Evolutionary conservation across 2,113 vertebrate genomes (phyloP).

Genomic region (Tetraodon nigroviridis): DNA sequence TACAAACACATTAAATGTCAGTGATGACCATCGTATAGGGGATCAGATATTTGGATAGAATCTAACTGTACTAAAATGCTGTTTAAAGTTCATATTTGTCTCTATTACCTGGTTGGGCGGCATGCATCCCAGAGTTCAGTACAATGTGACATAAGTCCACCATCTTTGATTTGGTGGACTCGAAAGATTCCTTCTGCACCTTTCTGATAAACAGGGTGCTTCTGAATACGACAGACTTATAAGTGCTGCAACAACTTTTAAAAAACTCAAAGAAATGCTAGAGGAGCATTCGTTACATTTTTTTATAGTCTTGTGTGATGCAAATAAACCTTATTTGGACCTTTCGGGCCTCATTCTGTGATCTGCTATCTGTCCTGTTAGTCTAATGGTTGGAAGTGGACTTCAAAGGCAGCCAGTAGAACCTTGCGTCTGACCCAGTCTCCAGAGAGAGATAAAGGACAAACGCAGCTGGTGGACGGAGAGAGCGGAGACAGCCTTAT

Average conservation of each 20-base stretch:
- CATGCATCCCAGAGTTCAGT: background rate
- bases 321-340: no score
- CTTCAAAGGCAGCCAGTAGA: slow-evolving; percentile 6
- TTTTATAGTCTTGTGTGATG: no score
- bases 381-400: slow-evolving; percentile 18
- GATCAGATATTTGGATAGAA: background rate
- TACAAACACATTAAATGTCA: slow-evolving; percentile 1
- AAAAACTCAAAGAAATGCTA: no score
- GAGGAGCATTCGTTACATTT: no score
- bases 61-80: background rate
- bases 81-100: background rate
- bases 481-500: slow-evolving; percentile 49
- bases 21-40: slow-evolving; percentile 9
- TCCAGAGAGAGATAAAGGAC: slow-evolving; percentile 45
- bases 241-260: no score
- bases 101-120: background rate
- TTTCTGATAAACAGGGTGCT: no score
- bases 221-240: no score
- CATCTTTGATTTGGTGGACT: no score
- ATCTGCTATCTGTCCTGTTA: slow-evolving; percentile 10
- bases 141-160: no score
- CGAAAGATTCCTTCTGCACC: no score
- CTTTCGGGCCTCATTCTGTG: slow-evolving; percentile 1
- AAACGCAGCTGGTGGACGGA: slow-evolving; percentile 34
- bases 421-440: slow-evolving; percentile 33